Percentiles rank a stretch among this genome's conserved stretches.
Evolutionary conservation across 2,888 invertebrate species (phyloP).

Genomic region (Cerceris rybyensis): DNA sequence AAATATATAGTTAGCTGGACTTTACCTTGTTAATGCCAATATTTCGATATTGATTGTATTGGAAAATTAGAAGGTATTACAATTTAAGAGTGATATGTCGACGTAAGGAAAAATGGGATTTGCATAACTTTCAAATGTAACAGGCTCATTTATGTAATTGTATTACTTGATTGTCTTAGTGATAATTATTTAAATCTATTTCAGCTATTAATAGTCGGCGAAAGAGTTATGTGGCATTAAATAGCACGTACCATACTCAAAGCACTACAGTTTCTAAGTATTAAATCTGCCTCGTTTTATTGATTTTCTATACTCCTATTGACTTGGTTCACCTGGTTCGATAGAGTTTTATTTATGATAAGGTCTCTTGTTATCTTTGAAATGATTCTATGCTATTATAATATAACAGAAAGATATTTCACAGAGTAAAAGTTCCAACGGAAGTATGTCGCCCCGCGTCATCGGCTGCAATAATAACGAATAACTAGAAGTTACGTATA

Average conservation of each 20-base stretch:
- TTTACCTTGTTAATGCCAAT: no score
- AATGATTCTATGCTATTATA: slow-evolving; percentile 22
- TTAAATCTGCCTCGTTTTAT: slow-evolving; percentile 41
- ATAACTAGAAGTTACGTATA: slow-evolving; percentile 34
- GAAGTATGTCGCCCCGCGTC: slow-evolving; percentile 32
- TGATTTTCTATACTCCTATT: slow-evolving; percentile 21
- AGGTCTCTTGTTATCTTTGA: slow-evolving; percentile 38
- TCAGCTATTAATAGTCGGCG: slow-evolving; percentile 62
- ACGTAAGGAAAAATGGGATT: no score
- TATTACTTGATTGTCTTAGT: no score
- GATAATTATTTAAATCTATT: slow-evolving; percentile 35
- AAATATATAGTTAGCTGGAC: no score
- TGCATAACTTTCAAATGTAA: no score
- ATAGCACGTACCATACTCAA: slow-evolving; percentile 42
- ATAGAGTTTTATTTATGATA: slow-evolving; percentile 27
- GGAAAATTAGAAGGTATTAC: no score
- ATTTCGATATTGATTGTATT: no score
- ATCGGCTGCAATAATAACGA: slow-evolving; percentile 45
- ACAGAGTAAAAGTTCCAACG: slow-evolving; percentile 13
- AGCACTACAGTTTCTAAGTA: slow-evolving; percentile 50
- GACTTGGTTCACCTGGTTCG: slow-evolving; percentile 23
- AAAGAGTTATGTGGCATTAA: slow-evolving; percentile 36
- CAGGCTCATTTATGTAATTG: no score
- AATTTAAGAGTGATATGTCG: no score
- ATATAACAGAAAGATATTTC: slow-evolving; percentile 27